These are phyloP conservation scores for Herminia tarsipennalis DNA, from an alignment of 2,888 invertebrate genomes.

Conservation along the genomic window DNA sequence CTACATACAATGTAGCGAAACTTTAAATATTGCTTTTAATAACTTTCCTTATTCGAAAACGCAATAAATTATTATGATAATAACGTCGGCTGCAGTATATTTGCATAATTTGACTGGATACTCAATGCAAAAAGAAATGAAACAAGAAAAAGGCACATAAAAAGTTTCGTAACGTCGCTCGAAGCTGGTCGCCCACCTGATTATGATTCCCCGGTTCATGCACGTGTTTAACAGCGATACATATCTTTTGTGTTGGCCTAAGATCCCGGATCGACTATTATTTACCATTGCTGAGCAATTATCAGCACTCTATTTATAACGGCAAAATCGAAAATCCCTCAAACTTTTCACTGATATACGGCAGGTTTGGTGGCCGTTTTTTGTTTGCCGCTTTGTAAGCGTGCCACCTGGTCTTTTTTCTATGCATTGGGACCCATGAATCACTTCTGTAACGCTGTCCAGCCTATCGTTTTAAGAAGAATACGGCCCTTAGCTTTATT, in stretches of 20 bases:
- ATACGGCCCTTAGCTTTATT: constrained; percentile 39
- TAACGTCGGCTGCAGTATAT: constrained; percentile 7
- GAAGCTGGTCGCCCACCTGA: constrained; percentile 72
- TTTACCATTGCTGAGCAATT: constrained; percentile 54
- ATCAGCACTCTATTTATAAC: constrained; percentile 51
- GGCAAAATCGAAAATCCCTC: constrained; percentile 53
- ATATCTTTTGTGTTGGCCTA: constrained; percentile 68
- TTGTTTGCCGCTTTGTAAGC: constrained; percentile 67
- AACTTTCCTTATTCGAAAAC: neutral
- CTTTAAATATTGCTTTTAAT: constrained; percentile 3
- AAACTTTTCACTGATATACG: constrained; percentile 40
- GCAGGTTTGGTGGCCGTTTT: constrained; percentile 68
- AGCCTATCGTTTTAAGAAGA: constrained; percentile 42
- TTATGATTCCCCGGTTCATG: constrained; percentile 66
- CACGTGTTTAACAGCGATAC: constrained; percentile 78
- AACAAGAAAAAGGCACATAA: constrained; percentile 50
- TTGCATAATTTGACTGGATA: constrained; percentile 4
- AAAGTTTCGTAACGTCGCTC: constrained; percentile 55
- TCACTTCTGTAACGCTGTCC: constrained; percentile 68
- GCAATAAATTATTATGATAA: neutral
- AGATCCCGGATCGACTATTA: constrained; percentile 63
- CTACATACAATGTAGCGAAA: neutral
- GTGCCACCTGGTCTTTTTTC: constrained; percentile 83
- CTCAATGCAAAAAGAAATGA: constrained; percentile 11
- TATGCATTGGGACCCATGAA: constrained; percentile 74